Conservation (phyloP, 1,140 invertebrate genomes). For the Physella acuta region DNA sequence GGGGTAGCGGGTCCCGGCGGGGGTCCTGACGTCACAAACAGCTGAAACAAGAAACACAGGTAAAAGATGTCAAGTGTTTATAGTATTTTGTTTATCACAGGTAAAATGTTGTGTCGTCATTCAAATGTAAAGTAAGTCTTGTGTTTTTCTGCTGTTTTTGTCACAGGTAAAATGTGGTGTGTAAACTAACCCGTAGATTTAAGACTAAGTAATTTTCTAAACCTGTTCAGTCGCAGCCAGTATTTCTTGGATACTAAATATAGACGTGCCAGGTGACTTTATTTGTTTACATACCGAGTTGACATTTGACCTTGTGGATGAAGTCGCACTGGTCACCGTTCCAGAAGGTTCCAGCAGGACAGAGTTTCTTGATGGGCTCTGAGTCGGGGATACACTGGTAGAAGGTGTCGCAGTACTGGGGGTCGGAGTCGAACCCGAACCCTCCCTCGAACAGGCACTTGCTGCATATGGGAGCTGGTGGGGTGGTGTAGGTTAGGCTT, state of each 20-base stretch:
- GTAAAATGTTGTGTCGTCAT: neutral
- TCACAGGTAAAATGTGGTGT: neutral
- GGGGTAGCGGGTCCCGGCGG: neutral
- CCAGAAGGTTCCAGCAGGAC: slow-evolving; percentile 11
- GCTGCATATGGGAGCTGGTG: neutral
- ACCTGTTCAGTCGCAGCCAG: neutral
- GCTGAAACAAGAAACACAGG: neutral
- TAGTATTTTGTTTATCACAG: neutral
- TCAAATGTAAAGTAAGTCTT: neutral
- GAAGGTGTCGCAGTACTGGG: slow-evolving; percentile 5
- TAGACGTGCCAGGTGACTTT: no score
- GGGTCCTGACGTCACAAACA: neutral
- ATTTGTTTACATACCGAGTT: neutral
- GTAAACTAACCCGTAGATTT: neutral
- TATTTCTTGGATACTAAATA: neutral
- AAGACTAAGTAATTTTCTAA: neutral
- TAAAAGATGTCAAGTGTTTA: neutral
- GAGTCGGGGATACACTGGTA: neutral
- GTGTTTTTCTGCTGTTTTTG: neutral
- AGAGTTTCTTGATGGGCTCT: neutral
- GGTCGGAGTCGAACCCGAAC: neutral
- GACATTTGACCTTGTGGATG: neutral
- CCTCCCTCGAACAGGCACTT: neutral
- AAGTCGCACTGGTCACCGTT: neutral
- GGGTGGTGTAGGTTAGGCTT: no score